Base-by-base conservation (phyloP, 2,888 invertebrate species). In the Thumatha senex region DNA sequence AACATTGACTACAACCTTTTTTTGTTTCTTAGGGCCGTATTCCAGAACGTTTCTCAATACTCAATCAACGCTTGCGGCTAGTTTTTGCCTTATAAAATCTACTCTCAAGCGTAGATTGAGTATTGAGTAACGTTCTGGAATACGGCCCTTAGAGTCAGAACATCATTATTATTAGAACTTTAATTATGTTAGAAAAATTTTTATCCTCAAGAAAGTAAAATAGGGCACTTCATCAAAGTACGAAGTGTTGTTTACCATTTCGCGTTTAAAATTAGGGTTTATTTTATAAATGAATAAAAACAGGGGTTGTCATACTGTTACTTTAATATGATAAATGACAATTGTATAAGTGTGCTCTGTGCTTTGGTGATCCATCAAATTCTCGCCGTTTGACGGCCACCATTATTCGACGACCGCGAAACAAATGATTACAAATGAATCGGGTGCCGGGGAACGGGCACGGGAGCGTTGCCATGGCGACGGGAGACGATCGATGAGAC, bases 341-440 rank as follows among this genome's bases (percentile, higher is more conserved):
- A 67, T 66, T 58, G 65, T 69, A 72, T 70, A 56, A 57, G 54
- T 63, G 47, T 60, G 58, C 51, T 72, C 48, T 70, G 57, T 67
- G 67, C 61, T 48, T 51, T 51, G 63, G 74, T 76, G 77, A 89
- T 89, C 82, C 78, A 89, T 90, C 86, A 89, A 84, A 85, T 84
- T 84, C 77, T 68, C 81, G 71, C 77, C 72, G 76, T 86, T 84
- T 83, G 84, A 86, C 80, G 79, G 82, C 76, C 72, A 72, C 82
- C 84, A 83, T 86, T 85, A 88, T 89, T 83, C 83, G 85, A 83
- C 76, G 80, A 81, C 80, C 76, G 81, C 83, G 86, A 90, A 91
- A 89, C 90, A 91, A 91, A 91, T 89, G 90, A 89, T 90, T 86
- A 90, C 90, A 90, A 90, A 89, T 89, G 89, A 87, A 88, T 84